Evolutionary conservation across 2,888 invertebrate genomes (phyloP).

Genomic region (Ichneumoninae sp.): DNA sequence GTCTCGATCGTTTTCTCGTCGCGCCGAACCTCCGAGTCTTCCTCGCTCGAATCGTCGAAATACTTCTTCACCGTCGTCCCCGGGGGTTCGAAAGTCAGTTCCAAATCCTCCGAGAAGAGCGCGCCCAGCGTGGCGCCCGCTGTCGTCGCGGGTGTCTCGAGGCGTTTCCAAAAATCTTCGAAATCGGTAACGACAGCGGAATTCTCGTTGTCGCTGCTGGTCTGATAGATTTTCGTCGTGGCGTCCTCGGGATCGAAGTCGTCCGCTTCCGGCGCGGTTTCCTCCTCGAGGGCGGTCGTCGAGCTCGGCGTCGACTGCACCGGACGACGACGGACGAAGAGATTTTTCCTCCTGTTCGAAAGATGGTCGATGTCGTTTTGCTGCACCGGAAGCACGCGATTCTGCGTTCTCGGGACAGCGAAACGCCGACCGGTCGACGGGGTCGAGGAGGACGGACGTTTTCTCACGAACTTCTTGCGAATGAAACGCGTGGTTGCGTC

Average conservation of each 20-base stretch:
- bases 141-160: constrained; percentile 64
- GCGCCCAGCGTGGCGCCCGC: constrained; percentile 34
- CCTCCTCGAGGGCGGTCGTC: constrained; percentile 42
- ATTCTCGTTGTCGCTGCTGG: constrained; percentile 23
- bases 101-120: constrained; percentile 10
- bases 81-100: constrained; percentile 22
- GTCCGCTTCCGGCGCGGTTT: background rate
- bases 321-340: constrained; percentile 76
- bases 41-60: background rate
- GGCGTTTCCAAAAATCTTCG: constrained; percentile 75
- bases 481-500: constrained; percentile 68
- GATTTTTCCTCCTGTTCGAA: constrained; percentile 74
- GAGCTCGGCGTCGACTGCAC: constrained; percentile 69
- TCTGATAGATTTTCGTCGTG: constrained; percentile 30
- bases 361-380: constrained; percentile 40
- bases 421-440: constrained; percentile 51
- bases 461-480: constrained; percentile 76
- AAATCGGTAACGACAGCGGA: constrained; percentile 21
- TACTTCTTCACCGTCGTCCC: background rate
- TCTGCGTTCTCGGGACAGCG: constrained; percentile 44
- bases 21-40: background rate
- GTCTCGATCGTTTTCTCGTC: background rate
- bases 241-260: constrained; percentile 28
- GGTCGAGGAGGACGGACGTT: constrained; percentile 67
- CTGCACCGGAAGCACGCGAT: constrained; percentile 16